phyloP scores from a whole-genome alignment of 1,140 invertebrate species.

The Antheraea pernyi region DNA sequence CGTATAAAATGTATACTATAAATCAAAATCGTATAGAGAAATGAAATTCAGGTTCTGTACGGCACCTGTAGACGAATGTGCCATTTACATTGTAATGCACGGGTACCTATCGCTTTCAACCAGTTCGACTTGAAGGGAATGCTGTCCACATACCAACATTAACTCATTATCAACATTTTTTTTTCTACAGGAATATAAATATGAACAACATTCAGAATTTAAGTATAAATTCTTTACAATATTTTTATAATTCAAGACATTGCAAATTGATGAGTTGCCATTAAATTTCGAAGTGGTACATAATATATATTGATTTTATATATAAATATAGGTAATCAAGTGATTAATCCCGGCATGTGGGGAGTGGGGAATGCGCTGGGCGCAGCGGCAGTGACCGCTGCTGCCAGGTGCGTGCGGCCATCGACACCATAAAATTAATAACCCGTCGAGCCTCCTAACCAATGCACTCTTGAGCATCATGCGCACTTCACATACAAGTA shows the following conservation, averaged over 20 bases:
- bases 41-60: slow-evolving; percentile 50
- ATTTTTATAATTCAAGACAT: background rate
- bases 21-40: slow-evolving; percentile 31
- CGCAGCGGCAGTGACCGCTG: slow-evolving; percentile 64
- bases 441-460: slow-evolving; percentile 71
- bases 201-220: background rate
- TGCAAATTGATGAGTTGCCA: background rate
- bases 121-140: slow-evolving; percentile 66
- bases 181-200: background rate
- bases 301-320: slow-evolving; percentile 7
- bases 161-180: background rate
- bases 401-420: slow-evolving; percentile 73
- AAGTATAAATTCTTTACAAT: background rate
- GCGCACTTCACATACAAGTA: slow-evolving; percentile 47
- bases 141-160: slow-evolving; percentile 47
- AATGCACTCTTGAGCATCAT: slow-evolving; percentile 65
- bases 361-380: slow-evolving; percentile 35
- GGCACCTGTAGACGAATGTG: slow-evolving; percentile 67
- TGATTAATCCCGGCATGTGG: slow-evolving; percentile 58
- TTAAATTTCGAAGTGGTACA: background rate
- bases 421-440: slow-evolving; percentile 78
- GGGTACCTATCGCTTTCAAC: slow-evolving; percentile 58
- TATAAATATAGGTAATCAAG: slow-evolving; percentile 30
- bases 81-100: slow-evolving; percentile 74
- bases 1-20: slow-evolving; percentile 33